Evolutionary conservation across 35 echinoderm and acorn worm genomes (phyloP).

Genomic region (Apostichopus parvimensis): DNA sequence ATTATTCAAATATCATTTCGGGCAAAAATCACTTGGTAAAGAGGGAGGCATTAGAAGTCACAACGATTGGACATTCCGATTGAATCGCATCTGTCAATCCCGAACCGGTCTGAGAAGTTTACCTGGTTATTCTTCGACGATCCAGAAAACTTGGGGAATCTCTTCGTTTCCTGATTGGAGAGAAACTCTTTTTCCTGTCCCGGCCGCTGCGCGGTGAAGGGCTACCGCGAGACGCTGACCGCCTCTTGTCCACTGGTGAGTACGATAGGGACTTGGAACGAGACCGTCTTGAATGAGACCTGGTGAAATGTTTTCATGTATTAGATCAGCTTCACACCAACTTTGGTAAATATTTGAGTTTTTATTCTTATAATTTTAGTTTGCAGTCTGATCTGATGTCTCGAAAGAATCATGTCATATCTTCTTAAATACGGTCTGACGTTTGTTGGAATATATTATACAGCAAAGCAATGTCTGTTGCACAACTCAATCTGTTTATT

Average conservation of each 20-base stretch:
- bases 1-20: too few species aligned
- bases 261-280: slow-evolving; percentile 63
- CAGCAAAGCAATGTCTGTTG: too few species aligned
- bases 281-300: slow-evolving; percentile 62
- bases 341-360: too few species aligned
- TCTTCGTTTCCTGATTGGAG: slow-evolving; percentile 89
- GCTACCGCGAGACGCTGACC: slow-evolving; percentile 58
- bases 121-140: slow-evolving; percentile 95
- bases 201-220: slow-evolving; percentile 34
- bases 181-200: slow-evolving; percentile 82
- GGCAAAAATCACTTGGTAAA: too few species aligned
- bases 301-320: not conserved
- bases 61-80: too few species aligned
- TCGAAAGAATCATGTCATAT: too few species aligned
- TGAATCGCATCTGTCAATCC: not conserved
- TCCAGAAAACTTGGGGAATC: slow-evolving; percentile 96
- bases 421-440: too few species aligned
- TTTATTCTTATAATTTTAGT: not conserved
- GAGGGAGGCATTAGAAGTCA: too few species aligned
- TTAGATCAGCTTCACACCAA: not conserved
- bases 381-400: too few species aligned
- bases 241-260: slow-evolving; percentile 67
- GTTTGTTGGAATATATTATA: too few species aligned
- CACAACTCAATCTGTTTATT: too few species aligned
- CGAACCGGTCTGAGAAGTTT: not conserved